A percentile compares a stretch with the other conserved stretches of the same genome.
Evolutionary conservation across 2,797 vertebrate genomes (phyloP).

Genomic region (Lutjanus campechanus): DNA sequence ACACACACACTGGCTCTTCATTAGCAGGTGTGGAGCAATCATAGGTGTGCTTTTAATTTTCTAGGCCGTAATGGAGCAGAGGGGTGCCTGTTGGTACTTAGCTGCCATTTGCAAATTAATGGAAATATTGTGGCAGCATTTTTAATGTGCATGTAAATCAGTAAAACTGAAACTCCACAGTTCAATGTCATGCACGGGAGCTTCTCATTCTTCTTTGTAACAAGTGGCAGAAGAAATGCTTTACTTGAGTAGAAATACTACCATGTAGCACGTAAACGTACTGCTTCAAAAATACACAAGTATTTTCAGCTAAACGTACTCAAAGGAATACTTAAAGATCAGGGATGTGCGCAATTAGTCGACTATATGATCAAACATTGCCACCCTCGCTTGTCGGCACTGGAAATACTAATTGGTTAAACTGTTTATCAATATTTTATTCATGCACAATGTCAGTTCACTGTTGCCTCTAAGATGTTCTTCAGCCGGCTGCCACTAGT

Average conservation of each 20-base stretch:
- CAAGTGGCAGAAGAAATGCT: background rate
- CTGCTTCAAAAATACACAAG: background rate
- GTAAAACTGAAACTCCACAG: slow-evolving; percentile 2
- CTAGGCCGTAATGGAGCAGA: slow-evolving; percentile 7
- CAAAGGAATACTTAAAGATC: no score
- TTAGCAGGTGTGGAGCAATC: slow-evolving; percentile 13
- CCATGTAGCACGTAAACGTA: background rate
- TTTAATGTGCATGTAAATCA: slow-evolving; percentile 11
- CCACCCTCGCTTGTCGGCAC: no score
- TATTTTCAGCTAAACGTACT: no score
- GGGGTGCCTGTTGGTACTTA: background rate
- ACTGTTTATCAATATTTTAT: no score
- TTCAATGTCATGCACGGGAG: background rate
- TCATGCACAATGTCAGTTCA: no score
- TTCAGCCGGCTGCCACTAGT: no score
- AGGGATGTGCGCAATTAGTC: no score
- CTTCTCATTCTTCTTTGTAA: background rate
- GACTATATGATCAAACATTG: no score
- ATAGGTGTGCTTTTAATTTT: slow-evolving; percentile 24
- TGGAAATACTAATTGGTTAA: no score
- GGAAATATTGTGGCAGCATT: slow-evolving; percentile 16
- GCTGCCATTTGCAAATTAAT: slow-evolving; percentile 12
- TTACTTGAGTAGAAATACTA: background rate
- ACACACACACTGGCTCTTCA: slow-evolving; percentile 7
- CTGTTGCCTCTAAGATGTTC: no score